These are phyloP conservation scores for Rhincodon typus DNA, from an alignment of 2,797 vertebrate genomes.

Conservation along the genomic window DNA sequence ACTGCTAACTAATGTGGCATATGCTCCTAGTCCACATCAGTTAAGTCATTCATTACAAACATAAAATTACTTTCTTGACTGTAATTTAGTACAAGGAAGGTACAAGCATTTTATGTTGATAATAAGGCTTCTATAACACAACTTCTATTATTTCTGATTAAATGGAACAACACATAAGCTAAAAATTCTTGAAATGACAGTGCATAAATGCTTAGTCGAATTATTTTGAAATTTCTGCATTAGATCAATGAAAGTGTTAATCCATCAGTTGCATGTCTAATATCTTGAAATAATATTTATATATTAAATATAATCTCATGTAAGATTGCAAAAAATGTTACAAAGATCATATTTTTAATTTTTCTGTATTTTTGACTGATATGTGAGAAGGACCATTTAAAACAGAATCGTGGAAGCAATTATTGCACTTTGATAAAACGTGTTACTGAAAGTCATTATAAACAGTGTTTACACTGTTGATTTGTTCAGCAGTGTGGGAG, in stretches of 20 bases:
- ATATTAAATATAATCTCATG: neutral
- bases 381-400: too few species aligned
- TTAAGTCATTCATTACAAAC: constrained; percentile 25
- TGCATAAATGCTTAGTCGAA: neutral
- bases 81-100: neutral
- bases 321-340: neutral
- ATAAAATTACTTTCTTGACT: constrained; percentile 7
- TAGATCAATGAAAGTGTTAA: neutral
- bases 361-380: too few species aligned
- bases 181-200: neutral
- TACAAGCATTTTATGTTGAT: neutral
- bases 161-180: neutral
- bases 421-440: too few species aligned
- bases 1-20: neutral
- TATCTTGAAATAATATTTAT: neutral
- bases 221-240: neutral
- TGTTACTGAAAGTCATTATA: too few species aligned
- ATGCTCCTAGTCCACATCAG: neutral
- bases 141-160: neutral
- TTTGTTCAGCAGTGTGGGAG: too few species aligned
- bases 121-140: neutral
- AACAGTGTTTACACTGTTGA: too few species aligned
- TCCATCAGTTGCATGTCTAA: constrained; percentile 1
- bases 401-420: too few species aligned
- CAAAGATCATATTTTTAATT: neutral